These are phyloP conservation scores for Drosophila mauritiana DNA, from an alignment of 1,140 invertebrate genomes.

Conservation along the genomic window DNA sequence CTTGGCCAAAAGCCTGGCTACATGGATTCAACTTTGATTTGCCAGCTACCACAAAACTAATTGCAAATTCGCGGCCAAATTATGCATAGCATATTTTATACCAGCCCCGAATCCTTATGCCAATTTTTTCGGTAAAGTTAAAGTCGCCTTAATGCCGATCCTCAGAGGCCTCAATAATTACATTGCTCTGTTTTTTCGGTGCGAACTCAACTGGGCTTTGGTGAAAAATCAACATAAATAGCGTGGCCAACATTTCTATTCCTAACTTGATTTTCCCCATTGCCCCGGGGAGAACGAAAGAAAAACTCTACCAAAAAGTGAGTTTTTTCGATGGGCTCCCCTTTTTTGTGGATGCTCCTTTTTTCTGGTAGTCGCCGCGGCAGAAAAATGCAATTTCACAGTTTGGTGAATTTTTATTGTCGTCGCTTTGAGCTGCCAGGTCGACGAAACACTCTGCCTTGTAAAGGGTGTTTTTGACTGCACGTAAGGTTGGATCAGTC, in stretches of 20 bases:
- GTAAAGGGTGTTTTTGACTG: neutral
- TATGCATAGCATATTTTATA: conserved; percentile 51
- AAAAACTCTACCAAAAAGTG: conserved; percentile 39
- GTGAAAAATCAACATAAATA: conserved; percentile 80
- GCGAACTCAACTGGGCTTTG: conserved; percentile 50
- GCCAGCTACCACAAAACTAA: conserved; percentile 44
- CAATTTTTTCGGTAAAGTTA: conserved; percentile 16
- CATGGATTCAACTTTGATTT: conserved; percentile 61
- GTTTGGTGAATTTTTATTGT: conserved; percentile 84
- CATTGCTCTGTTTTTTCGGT: conserved; percentile 49
- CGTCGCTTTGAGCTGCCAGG: conserved; percentile 71
- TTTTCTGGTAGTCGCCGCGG: conserved; percentile 53
- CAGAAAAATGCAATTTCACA: conserved; percentile 84
- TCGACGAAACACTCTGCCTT: conserved; percentile 24
- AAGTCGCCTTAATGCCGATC: conserved; percentile 40
- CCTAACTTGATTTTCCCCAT: conserved; percentile 75
- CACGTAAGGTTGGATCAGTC: neutral
- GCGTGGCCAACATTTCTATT: conserved; percentile 78
- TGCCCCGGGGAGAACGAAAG: conserved; percentile 27
- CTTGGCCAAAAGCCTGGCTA: conserved; percentile 18
- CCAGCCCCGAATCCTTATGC: neutral
- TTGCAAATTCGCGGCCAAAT: conserved; percentile 54
- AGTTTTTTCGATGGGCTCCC: conserved; percentile 26
- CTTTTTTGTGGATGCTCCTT: conserved; percentile 16
- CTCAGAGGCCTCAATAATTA: conserved; percentile 57